Conservation (phyloP, 2,888 invertebrate genomes). For the Caenorhabditis becei region DNA sequence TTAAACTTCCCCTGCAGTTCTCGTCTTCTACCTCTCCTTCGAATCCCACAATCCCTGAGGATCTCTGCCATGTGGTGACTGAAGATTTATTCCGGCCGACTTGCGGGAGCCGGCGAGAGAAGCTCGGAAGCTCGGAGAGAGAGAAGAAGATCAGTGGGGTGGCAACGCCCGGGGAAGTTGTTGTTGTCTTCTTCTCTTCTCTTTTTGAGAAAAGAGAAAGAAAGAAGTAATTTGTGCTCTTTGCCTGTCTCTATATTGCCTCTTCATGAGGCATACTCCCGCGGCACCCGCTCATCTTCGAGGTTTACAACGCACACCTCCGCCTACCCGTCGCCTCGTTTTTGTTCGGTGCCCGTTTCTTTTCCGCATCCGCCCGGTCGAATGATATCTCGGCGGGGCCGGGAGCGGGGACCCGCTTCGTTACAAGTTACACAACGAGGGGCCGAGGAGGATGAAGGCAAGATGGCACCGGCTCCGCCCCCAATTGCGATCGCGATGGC, state of each 20-base stretch:
- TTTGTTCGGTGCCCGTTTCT: constrained; percentile 63
- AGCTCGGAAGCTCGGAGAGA: constrained; percentile 24
- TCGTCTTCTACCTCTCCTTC: constrained; percentile 15
- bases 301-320: constrained; percentile 62
- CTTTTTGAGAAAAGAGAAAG: constrained; percentile 35
- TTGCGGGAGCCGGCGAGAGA: constrained; percentile 21
- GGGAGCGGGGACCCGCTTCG: constrained; percentile 18
- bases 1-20: constrained; percentile 31
- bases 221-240: constrained; percentile 59
- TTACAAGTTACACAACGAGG: constrained; percentile 62
- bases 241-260: constrained; percentile 33
- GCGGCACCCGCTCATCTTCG: constrained; percentile 27
- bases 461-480: constrained; percentile 54
- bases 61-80: constrained; percentile 54
- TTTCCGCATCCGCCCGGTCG: constrained; percentile 29
- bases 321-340: constrained; percentile 75
- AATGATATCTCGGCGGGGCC: constrained; percentile 23
- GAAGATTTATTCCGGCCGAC: constrained; percentile 51
- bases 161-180: constrained; percentile 35
- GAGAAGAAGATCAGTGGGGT: background rate
- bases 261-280: constrained; percentile 47
- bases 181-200: constrained; percentile 43
- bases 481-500: constrained; percentile 42
- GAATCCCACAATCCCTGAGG: constrained; percentile 19
- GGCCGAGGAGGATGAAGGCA: constrained; percentile 12